Evolutionary conservation across 2,888 invertebrate species (phyloP).

Genomic region (Oligia fasciuncula): DNA sequence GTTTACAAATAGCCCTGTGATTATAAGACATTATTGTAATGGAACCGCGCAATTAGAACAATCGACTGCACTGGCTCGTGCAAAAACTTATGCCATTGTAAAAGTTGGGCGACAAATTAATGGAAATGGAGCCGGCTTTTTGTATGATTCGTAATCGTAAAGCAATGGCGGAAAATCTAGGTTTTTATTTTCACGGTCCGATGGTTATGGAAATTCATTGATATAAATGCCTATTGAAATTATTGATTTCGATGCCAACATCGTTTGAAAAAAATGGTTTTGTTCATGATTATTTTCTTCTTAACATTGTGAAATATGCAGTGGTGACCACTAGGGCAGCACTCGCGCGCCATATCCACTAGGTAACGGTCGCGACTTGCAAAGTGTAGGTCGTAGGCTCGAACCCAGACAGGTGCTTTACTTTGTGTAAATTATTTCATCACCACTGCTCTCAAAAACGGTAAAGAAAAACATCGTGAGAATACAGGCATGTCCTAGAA

Average conservation of each 20-base stretch:
- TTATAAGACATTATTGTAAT: slow-evolving; percentile 87
- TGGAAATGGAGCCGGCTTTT: slow-evolving; percentile 55
- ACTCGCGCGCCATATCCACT: background rate
- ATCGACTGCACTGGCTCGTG: slow-evolving; percentile 72
- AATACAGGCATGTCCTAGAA: background rate
- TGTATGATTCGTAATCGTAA: slow-evolving; percentile 48
- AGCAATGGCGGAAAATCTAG: slow-evolving; percentile 15
- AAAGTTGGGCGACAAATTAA: slow-evolving; percentile 66
- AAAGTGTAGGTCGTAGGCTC: background rate
- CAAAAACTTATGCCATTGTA: slow-evolving; percentile 75
- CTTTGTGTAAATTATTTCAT: background rate
- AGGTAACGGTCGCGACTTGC: background rate
- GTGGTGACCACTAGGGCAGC: no score
- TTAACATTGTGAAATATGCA: no score
- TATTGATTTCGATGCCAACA: background rate
- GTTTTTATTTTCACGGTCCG: slow-evolving; percentile 31
- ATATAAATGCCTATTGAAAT: background rate
- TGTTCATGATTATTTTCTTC: no score
- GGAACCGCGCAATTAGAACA: slow-evolving; percentile 85
- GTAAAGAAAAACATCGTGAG: background rate
- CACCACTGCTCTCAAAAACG: background rate
- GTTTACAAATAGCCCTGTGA: slow-evolving; percentile 86
- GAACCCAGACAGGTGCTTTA: background rate
- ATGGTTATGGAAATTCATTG: slow-evolving; percentile 5
- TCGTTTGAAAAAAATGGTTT: background rate